phyloP scores from a whole-genome alignment of 2,888 invertebrate genomes.

The Scrobipalpa costella region DNA sequence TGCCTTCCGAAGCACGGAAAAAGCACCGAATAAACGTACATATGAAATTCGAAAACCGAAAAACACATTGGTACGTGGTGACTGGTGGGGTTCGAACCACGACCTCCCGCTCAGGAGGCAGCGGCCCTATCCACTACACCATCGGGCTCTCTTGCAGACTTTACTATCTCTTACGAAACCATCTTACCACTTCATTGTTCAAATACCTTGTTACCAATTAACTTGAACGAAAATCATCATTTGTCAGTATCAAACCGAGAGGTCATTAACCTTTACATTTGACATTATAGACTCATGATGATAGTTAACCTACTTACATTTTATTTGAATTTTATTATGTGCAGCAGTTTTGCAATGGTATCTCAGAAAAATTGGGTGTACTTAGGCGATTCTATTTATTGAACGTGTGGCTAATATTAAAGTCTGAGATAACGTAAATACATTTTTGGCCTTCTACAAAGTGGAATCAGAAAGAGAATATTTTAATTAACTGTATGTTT shows the following conservation, averaged over 20 bases:
- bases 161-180: neutral
- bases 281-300: neutral
- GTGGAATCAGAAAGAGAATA: too few relatives aligned
- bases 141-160: too few relatives aligned
- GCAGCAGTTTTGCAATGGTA: neutral
- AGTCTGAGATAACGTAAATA: neutral
- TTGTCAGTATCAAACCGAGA: neutral
- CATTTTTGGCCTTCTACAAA: too few relatives aligned
- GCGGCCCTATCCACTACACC: too few relatives aligned
- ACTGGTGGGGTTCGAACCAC: too few relatives aligned
- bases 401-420: neutral
- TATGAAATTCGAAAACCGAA: too few relatives aligned
- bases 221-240: neutral
- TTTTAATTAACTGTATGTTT: too few relatives aligned
- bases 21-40: too few relatives aligned
- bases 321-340: neutral
- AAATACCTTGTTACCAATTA: neutral
- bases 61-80: too few relatives aligned
- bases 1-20: too few relatives aligned
- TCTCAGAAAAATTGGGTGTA: neutral
- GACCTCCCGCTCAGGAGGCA: too few relatives aligned
- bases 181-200: neutral
- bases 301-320: slow-evolving; percentile 8
- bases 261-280: slow-evolving; percentile 8
- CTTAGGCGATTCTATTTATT: neutral